These are phyloP conservation scores for Scopus umbretta DNA, from an alignment of 2,113 vertebrate genomes.

Conservation along the genomic window DNA sequence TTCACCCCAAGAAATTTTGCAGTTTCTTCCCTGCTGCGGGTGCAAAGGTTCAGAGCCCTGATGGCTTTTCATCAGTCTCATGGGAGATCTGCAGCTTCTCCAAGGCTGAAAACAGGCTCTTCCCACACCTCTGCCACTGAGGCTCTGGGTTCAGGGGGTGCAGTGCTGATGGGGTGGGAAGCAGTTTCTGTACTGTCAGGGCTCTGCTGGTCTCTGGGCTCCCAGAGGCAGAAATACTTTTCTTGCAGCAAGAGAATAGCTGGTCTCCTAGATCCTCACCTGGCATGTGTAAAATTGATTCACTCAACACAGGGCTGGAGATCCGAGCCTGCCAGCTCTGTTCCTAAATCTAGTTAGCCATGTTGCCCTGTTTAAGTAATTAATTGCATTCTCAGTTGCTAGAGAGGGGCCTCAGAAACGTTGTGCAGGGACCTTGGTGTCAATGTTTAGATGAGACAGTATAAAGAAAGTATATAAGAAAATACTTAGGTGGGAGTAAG, in stretches of 20 bases:
- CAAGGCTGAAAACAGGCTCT: neutral
- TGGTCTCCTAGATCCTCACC: neutral
- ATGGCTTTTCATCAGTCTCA: neutral
- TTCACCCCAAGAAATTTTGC: neutral
- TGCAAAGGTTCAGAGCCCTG: neutral
- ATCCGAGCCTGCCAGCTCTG: neutral
- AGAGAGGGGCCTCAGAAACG: neutral
- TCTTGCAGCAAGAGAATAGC: neutral
- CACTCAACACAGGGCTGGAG: neutral
- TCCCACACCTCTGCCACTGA: neutral
- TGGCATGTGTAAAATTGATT: neutral
- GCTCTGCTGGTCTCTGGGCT: neutral
- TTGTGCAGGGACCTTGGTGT: neutral
- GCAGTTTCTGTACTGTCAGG: neutral
- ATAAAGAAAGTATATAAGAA: neutral
- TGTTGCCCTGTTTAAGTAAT: neutral
- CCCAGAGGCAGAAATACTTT: neutral
- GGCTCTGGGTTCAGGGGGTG: neutral
- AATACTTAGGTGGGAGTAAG: neutral
- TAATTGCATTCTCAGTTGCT: neutral
- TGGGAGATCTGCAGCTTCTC: neutral
- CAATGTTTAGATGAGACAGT: neutral
- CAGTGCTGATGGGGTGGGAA: neutral
- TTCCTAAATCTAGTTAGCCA: neutral
- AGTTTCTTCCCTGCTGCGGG: neutral